phyloP scores from a whole-genome alignment of 2,113 vertebrate species.

The Orycteropus afer region DNA sequence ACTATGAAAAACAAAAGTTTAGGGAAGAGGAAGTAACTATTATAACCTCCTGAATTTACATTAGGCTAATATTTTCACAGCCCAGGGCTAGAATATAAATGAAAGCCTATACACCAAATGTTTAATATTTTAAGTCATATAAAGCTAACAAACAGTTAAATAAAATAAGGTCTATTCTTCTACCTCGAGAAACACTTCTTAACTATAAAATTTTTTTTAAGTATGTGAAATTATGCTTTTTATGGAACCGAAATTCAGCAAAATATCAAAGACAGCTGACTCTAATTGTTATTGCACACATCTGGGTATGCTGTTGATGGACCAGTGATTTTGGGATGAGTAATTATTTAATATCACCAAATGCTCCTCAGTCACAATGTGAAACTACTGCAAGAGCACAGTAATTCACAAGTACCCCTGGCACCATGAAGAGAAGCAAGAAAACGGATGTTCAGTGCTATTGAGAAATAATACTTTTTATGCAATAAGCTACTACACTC shows the following conservation, averaged over 20 bases:
- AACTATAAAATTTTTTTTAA: background rate
- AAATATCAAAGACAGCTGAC: background rate
- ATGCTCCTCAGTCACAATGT: background rate
- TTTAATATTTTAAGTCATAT: background rate
- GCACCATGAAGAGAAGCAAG: slow-evolving; percentile 32
- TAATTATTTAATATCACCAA: background rate
- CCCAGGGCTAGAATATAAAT: background rate
- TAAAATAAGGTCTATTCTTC: background rate
- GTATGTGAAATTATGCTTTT: background rate
- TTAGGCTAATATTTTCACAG: background rate
- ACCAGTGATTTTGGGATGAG: background rate
- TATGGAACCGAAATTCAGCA: slow-evolving; percentile 4
- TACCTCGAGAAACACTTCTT: slow-evolving; percentile 24
- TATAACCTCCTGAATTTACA: background rate
- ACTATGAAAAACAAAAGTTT: background rate
- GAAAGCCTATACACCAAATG: background rate
- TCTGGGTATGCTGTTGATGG: background rate
- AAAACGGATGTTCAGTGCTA: background rate
- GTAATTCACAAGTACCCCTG: background rate
- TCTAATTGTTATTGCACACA: background rate
- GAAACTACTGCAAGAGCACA: background rate
- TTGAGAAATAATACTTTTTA: background rate
- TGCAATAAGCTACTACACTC: slow-evolving; percentile 2
- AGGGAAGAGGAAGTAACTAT: background rate
- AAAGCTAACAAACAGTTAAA: background rate